Conservation (phyloP, 2,888 invertebrate genomes). For the Hypsopygia costalis region DNA sequence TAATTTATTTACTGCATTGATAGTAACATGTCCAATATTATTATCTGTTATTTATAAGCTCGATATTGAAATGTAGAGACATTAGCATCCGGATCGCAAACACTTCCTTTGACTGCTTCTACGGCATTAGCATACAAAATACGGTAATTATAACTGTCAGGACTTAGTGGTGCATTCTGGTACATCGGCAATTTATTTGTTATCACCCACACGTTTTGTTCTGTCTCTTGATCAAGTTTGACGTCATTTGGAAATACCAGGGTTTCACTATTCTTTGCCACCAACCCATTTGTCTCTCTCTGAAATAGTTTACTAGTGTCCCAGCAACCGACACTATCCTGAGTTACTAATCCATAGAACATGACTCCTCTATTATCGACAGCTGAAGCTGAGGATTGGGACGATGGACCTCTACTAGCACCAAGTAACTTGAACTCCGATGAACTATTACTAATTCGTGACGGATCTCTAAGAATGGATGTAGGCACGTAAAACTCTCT, state of each 20-base stretch:
- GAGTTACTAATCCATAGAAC: constrained; percentile 89
- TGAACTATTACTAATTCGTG: constrained; percentile 46
- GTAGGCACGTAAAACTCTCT: constrained; percentile 88
- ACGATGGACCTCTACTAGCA: constrained; percentile 78
- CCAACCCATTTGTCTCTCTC: constrained; percentile 81
- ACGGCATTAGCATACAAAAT: constrained; percentile 84
- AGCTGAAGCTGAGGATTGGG: constrained; percentile 87
- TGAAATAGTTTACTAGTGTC: constrained; percentile 86
- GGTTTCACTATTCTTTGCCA: constrained; percentile 82
- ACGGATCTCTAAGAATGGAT: constrained; percentile 82
- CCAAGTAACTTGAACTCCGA: constrained; percentile 56
- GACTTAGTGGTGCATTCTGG: constrained; percentile 83
- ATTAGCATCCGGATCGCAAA: constrained; percentile 83
- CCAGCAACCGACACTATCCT: constrained; percentile 90
- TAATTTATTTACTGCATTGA: too few relatives aligned
- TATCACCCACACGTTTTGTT: constrained; percentile 88
- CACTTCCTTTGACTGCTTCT: constrained; percentile 83
- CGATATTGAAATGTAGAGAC: too few relatives aligned
- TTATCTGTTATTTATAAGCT: too few relatives aligned
- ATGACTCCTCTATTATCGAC: constrained; percentile 86
- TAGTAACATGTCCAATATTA: too few relatives aligned
- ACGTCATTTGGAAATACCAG: constrained; percentile 91
- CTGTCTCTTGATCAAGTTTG: constrained; percentile 85
- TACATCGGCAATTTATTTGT: constrained; percentile 88
- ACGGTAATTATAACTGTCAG: constrained; percentile 85